phyloP scores from a whole-genome alignment of 2,797 vertebrate genomes.

The Bradypodion pumilum region DNA sequence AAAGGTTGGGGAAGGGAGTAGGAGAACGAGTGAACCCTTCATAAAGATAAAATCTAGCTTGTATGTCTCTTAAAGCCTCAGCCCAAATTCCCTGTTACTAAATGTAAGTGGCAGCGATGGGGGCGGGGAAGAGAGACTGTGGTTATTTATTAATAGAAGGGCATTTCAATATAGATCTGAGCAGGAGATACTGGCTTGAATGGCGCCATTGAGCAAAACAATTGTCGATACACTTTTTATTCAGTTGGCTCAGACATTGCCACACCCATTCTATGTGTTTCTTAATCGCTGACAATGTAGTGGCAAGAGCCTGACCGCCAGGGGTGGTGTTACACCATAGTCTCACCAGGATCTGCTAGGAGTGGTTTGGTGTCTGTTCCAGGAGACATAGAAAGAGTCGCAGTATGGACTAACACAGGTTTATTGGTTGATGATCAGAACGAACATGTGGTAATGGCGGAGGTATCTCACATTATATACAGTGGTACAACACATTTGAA shows the following conservation, averaged over 20 bases:
- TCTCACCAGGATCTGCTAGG: neutral
- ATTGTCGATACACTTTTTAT: conserved; percentile 53
- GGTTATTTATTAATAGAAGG: conserved; percentile 77
- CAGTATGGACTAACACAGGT: too few relatives aligned
- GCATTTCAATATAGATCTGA: conserved; percentile 68
- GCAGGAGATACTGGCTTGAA: conserved; percentile 61
- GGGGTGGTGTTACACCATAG: neutral
- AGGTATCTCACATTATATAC: too few relatives aligned
- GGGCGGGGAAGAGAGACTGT: conserved; percentile 60
- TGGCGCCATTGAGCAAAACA: conserved; percentile 65
- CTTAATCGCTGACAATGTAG: neutral
- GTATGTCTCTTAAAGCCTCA: conserved; percentile 73
- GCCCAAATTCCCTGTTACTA: conserved; percentile 69
- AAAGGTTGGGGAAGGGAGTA: conserved; percentile 51
- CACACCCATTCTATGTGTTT: neutral
- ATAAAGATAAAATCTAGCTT: conserved; percentile 74
- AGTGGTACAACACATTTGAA: too few relatives aligned
- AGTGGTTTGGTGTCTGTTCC: too few relatives aligned
- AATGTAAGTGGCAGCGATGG: conserved; percentile 53
- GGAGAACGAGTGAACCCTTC: conserved; percentile 48
- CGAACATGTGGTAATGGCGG: too few relatives aligned
- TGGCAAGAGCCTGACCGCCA: neutral
- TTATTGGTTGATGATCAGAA: too few relatives aligned
- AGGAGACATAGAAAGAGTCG: too few relatives aligned
- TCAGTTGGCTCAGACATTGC: conserved; percentile 43